These are phyloP conservation scores for Lucifuga dentata DNA, from an alignment of 2,113 vertebrate species.

Conservation along the genomic window DNA sequence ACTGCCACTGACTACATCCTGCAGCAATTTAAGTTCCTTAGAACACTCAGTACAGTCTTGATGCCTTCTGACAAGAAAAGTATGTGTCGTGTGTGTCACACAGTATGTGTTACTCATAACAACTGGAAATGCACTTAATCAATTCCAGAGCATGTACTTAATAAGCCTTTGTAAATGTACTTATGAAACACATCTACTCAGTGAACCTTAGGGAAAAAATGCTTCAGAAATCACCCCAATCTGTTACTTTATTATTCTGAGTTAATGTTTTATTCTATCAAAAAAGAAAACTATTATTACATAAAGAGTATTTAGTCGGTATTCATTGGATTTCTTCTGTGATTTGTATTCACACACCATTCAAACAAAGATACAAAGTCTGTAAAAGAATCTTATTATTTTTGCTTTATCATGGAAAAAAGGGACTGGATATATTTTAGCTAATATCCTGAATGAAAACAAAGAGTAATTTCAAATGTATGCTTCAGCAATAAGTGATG, in stretches of 20 bases:
- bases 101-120: too few relatives aligned
- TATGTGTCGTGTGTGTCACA: too few relatives aligned
- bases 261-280: too few relatives aligned
- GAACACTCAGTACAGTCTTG: slow-evolving; percentile 15
- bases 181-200: background rate
- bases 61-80: slow-evolving; percentile 23
- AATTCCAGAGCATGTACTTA: slow-evolving; percentile 14
- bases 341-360: background rate
- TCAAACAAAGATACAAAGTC: background rate
- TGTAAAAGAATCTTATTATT: background rate
- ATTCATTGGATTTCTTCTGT: background rate
- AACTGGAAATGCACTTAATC: slow-evolving; percentile 18
- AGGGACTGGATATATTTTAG: slow-evolving; percentile 3
- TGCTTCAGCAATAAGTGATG: slow-evolving; percentile 38
- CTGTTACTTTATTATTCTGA: too few relatives aligned
- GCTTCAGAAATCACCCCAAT: too few relatives aligned
- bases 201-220: background rate
- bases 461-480: slow-evolving; percentile 21
- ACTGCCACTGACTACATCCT: slow-evolving; percentile 34
- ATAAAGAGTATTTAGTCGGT: too few relatives aligned
- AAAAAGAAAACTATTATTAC: too few relatives aligned
- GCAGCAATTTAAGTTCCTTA: slow-evolving; percentile 22
- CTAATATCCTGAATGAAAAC: slow-evolving; percentile 23
- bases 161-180: background rate
- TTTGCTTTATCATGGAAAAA: slow-evolving; percentile 13